These are phyloP conservation scores for Vulpes lagopus DNA, from an alignment of 2,113 vertebrate species.

Conservation along the genomic window DNA sequence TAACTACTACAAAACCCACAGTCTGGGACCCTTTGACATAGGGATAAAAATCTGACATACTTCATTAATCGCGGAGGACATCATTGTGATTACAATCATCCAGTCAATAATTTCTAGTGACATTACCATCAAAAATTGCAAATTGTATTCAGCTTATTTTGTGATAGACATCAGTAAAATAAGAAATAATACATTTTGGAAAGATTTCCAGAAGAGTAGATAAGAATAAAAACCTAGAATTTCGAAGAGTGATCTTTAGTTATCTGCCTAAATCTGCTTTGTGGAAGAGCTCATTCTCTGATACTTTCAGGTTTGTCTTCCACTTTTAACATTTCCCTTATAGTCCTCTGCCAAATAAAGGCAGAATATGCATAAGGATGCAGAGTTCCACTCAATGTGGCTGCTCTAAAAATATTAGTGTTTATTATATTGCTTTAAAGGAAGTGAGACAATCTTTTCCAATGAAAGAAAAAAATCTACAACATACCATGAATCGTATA, in stretches of 20 bases:
- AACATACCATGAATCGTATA: background rate
- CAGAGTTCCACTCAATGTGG: background rate
- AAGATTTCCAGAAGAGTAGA: background rate
- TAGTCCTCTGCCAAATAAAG: background rate
- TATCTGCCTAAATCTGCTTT: background rate
- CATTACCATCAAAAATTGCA: background rate
- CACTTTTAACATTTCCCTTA: background rate
- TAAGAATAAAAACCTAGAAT: slow-evolving; percentile 20
- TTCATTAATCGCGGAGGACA: background rate
- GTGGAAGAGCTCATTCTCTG: background rate
- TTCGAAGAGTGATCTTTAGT: background rate
- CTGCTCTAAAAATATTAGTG: background rate
- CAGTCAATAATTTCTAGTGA: background rate
- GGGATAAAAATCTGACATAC: background rate
- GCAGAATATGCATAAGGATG: background rate
- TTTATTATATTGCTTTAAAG: slow-evolving; percentile 8
- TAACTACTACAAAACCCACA: background rate
- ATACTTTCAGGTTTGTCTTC: background rate
- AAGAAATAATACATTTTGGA: background rate
- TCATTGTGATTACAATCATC: background rate
- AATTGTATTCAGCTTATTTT: background rate
- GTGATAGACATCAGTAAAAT: background rate
- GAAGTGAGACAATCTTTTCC: background rate
- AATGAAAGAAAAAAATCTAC: background rate
- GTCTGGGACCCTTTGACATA: background rate